phyloP scores from a whole-genome alignment of 1,140 invertebrate genomes.

The Orius insidiosus region DNA sequence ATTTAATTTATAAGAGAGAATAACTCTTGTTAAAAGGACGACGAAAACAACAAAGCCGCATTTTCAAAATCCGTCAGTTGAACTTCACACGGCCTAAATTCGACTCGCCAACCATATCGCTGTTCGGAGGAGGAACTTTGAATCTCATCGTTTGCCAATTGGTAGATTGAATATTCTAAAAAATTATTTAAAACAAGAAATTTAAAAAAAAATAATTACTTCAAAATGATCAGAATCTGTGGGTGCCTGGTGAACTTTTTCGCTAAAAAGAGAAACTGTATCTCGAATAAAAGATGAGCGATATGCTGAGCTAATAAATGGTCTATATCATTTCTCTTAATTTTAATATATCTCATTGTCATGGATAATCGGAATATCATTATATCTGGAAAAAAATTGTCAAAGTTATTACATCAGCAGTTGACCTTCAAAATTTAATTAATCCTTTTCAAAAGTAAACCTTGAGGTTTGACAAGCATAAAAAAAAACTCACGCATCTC shows the following conservation, averaged over 20 bases:
- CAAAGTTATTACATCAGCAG: neutral
- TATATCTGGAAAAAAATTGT: conserved; percentile 47
- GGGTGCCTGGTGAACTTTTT: conserved; percentile 92
- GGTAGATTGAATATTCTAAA: conserved; percentile 99
- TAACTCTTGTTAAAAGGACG: conserved; percentile 88
- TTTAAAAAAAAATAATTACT: conserved; percentile 33
- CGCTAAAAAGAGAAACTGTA: conserved; percentile 86
- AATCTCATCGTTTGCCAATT: conserved; percentile 99
- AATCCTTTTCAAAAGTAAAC: neutral
- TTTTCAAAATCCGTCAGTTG: conserved; percentile 99
- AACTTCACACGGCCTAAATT: conserved; percentile 96
- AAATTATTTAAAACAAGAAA: conserved; percentile 24
- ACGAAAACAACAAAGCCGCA: conserved; percentile 97
- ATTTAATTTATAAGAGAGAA: conserved; percentile 90
- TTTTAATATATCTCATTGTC: conserved; percentile 64
- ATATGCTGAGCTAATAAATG: conserved; percentile 82
- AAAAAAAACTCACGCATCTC: conserved; percentile 39
- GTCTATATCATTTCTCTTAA: conserved; percentile 76
- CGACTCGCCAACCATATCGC: conserved; percentile 97
- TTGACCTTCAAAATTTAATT: neutral
- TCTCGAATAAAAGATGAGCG: conserved; percentile 98
- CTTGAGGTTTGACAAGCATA: neutral
- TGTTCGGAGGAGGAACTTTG: conserved; percentile 90
- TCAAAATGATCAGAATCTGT: conserved; percentile 97
- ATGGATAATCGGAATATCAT: conserved; percentile 83